Base-by-base conservation (phyloP, 1,140 invertebrate species). In the Hermatobates lingyangjiaoensis region DNA sequence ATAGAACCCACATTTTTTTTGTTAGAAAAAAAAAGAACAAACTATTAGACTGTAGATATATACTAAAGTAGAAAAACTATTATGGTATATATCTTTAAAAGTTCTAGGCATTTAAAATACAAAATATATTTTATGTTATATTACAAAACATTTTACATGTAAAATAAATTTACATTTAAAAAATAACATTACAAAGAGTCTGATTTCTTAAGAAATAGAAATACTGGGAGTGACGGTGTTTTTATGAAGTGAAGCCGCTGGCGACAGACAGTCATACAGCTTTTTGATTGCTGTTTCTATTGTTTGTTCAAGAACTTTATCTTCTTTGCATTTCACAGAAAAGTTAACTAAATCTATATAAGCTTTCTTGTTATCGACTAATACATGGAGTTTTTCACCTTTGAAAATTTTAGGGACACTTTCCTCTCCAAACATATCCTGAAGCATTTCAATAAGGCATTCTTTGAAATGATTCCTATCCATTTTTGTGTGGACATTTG, bases 351-450 rank as follows among this genome's bases (percentile, higher is more conserved):
- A 66, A 67, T 95, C 87, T 47, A 97, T 87, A 54, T 84, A 76
- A 0, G 88, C 91, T 27, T 76, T 77, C 53, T 88, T 88, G 1
- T 79, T 80, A 63, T 89, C 82, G 0, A 95, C 85, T 0, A 75
- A 80, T 0, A 97, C 82, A 55, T 82, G 80, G 5, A 96, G 66
- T 57, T 83, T 82, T 59, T 95, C 88, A 0, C 87, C 87, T 66
- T 88, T 87, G 59, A 94, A 90, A 57, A 93, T 81, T 68, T 94
- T 94, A 0, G 87, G 87, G n/a, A 95, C 86, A 23, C 87, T 81
- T 56, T 87, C 87, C 59, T 90, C 83, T 0, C 92, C 93, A 71
- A 94, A 97, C 82, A 94, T 91, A 60, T 92, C 87, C 63, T 88
- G 50, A 3, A 55, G 50, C 50, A 52, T 55, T 27, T 92, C 87